phyloP scores from a whole-genome alignment of 2,797 vertebrate genomes.

The Emys orbicularis region DNA sequence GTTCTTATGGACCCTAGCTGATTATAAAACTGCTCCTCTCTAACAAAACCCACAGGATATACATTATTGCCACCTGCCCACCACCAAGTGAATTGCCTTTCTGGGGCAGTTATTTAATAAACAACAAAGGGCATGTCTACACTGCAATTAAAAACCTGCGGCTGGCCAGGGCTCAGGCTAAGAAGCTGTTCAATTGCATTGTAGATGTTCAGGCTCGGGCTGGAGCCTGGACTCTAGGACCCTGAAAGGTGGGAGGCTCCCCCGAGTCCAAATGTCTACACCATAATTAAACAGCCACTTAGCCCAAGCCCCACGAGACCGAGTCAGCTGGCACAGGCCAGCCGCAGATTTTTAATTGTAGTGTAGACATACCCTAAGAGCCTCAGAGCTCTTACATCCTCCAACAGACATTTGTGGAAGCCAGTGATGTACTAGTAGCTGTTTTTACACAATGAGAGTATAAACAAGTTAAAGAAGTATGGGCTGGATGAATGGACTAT shows the following conservation, averaged over 20 bases:
- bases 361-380: rapidly evolving
- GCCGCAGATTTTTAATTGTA: neutral
- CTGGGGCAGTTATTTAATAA: neutral
- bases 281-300: neutral
- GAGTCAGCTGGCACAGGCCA: neutral
- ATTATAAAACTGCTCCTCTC: neutral
- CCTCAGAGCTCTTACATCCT: rapidly evolving
- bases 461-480: neutral
- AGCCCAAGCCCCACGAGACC: neutral
- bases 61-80: neutral
- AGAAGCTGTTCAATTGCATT: too few species aligned
- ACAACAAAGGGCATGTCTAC: neutral
- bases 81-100: neutral
- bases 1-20: neutral
- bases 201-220: too few species aligned
- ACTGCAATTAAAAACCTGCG: neutral
- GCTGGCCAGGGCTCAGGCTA: too few species aligned
- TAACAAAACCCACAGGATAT: neutral
- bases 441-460: rapidly evolving
- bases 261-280: neutral
- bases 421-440: neutral
- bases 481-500: too few species aligned
- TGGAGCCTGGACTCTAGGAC: neutral
- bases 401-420: neutral
- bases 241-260: neutral